Conservation (phyloP, 2,888 invertebrate genomes). For the Laspeyria flexula region DNA sequence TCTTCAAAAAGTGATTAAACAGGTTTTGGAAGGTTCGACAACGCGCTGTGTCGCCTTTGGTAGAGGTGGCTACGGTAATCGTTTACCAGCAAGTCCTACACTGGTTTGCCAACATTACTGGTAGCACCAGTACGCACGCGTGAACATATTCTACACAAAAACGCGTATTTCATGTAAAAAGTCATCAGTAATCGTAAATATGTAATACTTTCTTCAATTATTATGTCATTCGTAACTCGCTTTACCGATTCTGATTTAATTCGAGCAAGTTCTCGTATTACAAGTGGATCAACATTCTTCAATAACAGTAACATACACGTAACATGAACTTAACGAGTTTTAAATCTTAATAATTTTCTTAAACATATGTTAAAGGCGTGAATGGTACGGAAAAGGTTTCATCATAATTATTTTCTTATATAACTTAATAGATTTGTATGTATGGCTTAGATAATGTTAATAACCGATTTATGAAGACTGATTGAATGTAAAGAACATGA, state of each 20-base stretch:
- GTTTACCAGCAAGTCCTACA: too few relatives aligned
- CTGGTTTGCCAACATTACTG: too few relatives aligned
- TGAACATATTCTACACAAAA: not conserved
- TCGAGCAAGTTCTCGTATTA: constrained; percentile 32
- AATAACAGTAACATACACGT: constrained; percentile 6
- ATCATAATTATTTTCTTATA: not conserved
- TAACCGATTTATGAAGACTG: constrained; percentile 11
- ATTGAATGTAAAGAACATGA: not conserved
- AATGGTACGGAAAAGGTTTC: not conserved
- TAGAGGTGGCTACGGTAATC: too few relatives aligned
- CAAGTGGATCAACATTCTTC: constrained; percentile 27
- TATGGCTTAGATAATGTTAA: constrained; percentile 5
- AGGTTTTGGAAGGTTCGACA: too few relatives aligned
- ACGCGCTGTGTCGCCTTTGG: too few relatives aligned
- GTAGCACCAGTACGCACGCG: too few relatives aligned
- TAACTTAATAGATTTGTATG: not conserved
- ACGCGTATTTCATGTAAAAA: not conserved
- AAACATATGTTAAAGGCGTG: not conserved
- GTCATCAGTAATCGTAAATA: not conserved
- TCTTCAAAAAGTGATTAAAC: too few relatives aligned
- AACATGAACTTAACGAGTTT: constrained; percentile 19
- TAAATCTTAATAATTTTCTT: not conserved
- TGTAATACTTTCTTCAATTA: constrained; percentile 29
- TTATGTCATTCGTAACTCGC: constrained; percentile 33
- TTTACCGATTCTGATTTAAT: constrained; percentile 23